Conservation (phyloP, 2,888 invertebrate species). For the Notodromas monacha region DNA sequence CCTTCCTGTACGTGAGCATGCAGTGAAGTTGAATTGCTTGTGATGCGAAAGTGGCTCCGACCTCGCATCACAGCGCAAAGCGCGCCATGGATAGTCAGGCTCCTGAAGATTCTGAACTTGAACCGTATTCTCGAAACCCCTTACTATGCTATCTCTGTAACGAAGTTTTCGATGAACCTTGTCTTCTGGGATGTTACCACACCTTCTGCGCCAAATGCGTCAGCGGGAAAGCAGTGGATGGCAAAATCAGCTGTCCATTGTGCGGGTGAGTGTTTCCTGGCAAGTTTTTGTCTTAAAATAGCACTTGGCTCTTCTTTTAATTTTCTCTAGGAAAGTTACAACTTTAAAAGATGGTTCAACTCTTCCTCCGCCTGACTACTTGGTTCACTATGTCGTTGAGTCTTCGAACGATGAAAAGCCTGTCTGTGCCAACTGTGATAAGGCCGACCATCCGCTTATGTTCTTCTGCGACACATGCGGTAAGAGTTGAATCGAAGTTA, state of each 20-base stretch:
- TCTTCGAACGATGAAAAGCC: conserved; percentile 33
- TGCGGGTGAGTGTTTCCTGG: conserved; percentile 23
- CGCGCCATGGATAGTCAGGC: no score
- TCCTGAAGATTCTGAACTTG: conserved; percentile 1
- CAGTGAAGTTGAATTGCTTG: no score
- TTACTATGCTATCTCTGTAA: conserved; percentile 30
- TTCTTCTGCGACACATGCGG: conserved; percentile 44
- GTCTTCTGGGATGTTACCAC: conserved; percentile 31
- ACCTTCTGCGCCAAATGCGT: conserved; percentile 33
- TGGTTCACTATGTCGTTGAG: conserved; percentile 34
- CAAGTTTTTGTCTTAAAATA: conserved; percentile 7
- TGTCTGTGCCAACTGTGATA: conserved; percentile 42
- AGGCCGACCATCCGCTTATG: conserved; percentile 31
- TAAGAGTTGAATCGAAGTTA: conserved; percentile 13
- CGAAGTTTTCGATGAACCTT: conserved; percentile 31
- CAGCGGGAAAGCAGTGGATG: conserved; percentile 25
- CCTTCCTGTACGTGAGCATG: no score
- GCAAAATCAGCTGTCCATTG: conserved; percentile 27
- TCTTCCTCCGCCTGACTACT: conserved; percentile 27
- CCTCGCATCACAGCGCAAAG: no score
- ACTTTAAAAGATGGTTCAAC: conserved; percentile 25
- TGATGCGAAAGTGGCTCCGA: no score
- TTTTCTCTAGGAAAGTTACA: conserved; percentile 22
- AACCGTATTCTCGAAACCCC: conserved; percentile 19
- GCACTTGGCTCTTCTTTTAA: not conserved